phyloP scores from a whole-genome alignment of 2,888 invertebrate genomes.

The Ennomos erosarius region DNA sequence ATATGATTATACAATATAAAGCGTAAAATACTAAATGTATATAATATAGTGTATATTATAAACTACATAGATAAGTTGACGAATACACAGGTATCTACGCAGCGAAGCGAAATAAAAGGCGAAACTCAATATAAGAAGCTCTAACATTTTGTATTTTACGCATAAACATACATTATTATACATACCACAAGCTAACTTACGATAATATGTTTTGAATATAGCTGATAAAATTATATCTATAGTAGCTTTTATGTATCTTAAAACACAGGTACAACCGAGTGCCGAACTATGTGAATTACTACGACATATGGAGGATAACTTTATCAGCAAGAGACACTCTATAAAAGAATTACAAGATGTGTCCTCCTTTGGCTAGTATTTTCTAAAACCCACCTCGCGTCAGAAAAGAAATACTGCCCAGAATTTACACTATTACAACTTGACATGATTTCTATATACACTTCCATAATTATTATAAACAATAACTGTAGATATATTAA shows the following conservation, averaged over 20 bases:
- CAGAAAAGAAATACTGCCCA: too few relatives aligned
- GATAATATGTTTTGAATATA: slow-evolving; percentile 25
- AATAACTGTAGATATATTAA: slow-evolving; percentile 17
- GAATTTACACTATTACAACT: too few relatives aligned
- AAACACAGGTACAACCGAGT: slow-evolving; percentile 42
- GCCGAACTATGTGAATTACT: slow-evolving; percentile 21
- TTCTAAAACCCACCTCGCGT: not conserved
- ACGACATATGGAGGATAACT: not conserved
- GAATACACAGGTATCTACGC: slow-evolving; percentile 32
- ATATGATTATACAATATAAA: slow-evolving; percentile 37
- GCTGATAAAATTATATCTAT: slow-evolving; percentile 21
- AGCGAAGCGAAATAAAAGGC: slow-evolving; percentile 64
- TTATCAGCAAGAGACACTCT: too few relatives aligned
- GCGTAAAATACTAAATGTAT: slow-evolving; percentile 69
- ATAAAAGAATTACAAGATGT: too few relatives aligned
- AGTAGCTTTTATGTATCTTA: slow-evolving; percentile 36
- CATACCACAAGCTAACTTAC: slow-evolving; percentile 36
- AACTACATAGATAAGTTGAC: slow-evolving; percentile 35
- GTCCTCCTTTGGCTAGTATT: not conserved
- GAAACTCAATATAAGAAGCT: slow-evolving; percentile 63
- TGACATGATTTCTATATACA: too few relatives aligned
- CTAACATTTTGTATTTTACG: slow-evolving; percentile 69
- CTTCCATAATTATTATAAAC: too few relatives aligned
- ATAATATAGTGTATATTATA: slow-evolving; percentile 18
- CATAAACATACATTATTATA: slow-evolving; percentile 51